Evolutionary conservation across 2,113 vertebrate genomes (phyloP), one percentile per base, ranked within the genome.

Genomic region (Thermophis baileyi): DNA sequence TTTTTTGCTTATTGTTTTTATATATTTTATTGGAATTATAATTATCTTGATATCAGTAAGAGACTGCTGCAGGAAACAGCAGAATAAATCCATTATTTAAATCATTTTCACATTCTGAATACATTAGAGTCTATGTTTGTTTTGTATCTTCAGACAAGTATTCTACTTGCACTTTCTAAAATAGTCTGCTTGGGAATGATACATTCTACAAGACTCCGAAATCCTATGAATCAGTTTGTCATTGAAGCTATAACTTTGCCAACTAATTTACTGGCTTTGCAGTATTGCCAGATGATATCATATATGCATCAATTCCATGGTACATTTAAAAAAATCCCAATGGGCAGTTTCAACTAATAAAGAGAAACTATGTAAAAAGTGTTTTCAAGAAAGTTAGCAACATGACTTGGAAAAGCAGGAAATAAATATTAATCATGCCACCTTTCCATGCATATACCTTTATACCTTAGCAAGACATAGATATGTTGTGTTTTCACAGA

Each of bases 1-100:
- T 46, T 1, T 89, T 4, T 91, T 85, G 0, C 24, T 46, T 2
- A 89, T 25, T 25, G 30, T 14, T 51, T 7, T 30, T 47, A 89
- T 92, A 53, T 3, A 50, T 89, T 85, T 0, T 22, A 54, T 22
- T 55, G 18, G 93, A 94, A 90, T 89, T 93, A 25, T 50, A 92
- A 93, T 88, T 95, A 11, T 0, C 50, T 16, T 86, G 14, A 3
- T 94, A 25, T 0, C 12, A 94, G 88, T 7, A 27, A 54, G 11
- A 55, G 0, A 25, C 87, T 92, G 53, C 88, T 92, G 90, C 54
- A 92, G 54, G 85, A 94, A 44, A 46, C 0, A 35, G 87, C 20
- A 3, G 3, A 81, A 27, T 55, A 90, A 92, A 88, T 63, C 47
- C 87, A 12, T 3, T 5, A 24, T 22, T 30, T 40, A 8, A 85